These are phyloP conservation scores for Neocrepidodera transversa DNA, from an alignment of 2,888 invertebrate genomes.

Conservation along the genomic window DNA sequence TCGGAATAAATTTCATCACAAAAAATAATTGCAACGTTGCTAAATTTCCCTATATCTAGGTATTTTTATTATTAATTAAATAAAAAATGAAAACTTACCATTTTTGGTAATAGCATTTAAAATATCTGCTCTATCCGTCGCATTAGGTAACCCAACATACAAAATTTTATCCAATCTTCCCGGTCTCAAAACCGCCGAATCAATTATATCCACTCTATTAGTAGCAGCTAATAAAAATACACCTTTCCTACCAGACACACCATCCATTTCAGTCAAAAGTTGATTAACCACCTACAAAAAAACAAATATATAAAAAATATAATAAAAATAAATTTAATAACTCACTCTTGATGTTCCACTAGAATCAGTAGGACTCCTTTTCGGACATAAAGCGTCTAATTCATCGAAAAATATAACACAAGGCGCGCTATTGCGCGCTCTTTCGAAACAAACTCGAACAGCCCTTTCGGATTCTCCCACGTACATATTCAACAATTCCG, in stretches of 20 bases:
- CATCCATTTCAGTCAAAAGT: constrained; percentile 98
- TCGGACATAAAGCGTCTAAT: constrained; percentile 93
- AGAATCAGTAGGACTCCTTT: constrained; percentile 61
- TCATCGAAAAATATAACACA: constrained; percentile 99
- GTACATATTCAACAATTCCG: constrained; percentile 98
- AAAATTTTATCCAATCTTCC: constrained; percentile 91
- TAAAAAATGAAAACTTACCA: constrained; percentile 12
- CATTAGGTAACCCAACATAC: constrained; percentile 87
- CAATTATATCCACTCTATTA: constrained; percentile 95
- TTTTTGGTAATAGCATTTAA: constrained; percentile 84
- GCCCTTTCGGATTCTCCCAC: constrained; percentile 98
- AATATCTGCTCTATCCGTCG: constrained; percentile 85
- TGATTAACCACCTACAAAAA: constrained; percentile 83
- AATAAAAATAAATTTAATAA: background rate
- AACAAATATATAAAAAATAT: background rate
- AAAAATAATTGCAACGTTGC: too few relatives aligned
- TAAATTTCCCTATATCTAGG: too few relatives aligned
- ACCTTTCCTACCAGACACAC: constrained; percentile 87
- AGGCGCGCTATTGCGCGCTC: constrained; percentile 93
- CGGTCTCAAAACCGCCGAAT: constrained; percentile 88
- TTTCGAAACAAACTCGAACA: constrained; percentile 93
- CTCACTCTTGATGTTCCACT: constrained; percentile 26
- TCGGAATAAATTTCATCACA: too few relatives aligned
- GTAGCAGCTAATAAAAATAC: constrained; percentile 97
- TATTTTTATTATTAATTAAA: too few relatives aligned